These are phyloP conservation scores for Scotopteryx bipunctaria DNA, from an alignment of 2,888 invertebrate species.

Conservation along the genomic window DNA sequence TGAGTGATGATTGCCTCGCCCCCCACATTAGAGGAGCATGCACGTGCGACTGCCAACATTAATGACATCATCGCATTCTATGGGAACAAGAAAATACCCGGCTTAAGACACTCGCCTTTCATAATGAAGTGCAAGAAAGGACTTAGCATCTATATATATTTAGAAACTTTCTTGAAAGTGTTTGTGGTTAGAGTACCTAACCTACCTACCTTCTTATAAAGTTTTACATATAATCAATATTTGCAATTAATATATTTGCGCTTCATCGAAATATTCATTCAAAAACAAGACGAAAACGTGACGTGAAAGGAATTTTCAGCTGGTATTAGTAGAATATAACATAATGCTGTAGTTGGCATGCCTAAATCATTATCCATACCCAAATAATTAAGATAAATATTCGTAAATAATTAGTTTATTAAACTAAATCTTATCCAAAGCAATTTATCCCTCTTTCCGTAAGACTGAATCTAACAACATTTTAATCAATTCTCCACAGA, in stretches of 20 bases:
- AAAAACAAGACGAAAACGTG: no score
- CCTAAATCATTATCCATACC: no score
- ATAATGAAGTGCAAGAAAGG: neutral
- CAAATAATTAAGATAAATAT: neutral
- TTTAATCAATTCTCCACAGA: constrained; percentile 83
- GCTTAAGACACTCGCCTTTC: neutral
- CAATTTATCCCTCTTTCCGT: constrained; percentile 73
- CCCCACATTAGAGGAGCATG: constrained; percentile 60
- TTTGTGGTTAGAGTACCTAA: no score
- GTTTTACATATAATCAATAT: no score
- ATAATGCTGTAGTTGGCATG: no score
- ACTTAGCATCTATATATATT: neutral
- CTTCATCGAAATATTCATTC: no score
- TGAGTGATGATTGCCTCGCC: constrained; percentile 76
- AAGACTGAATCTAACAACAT: constrained; percentile 79
- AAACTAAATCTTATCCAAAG: constrained; percentile 63
- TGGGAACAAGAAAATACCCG: constrained; percentile 21
- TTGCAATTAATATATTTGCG: no score
- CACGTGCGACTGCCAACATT: constrained; percentile 62
- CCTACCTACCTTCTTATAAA: no score
- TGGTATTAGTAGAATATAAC: no score
- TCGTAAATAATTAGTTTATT: constrained; percentile 45
- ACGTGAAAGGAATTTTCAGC: no score
- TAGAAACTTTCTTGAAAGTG: no score
- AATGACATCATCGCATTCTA: constrained; percentile 51